These are phyloP conservation scores for Melanogrammus aeglefinus DNA, from an alignment of 2,797 vertebrate species.

Conservation along the genomic window DNA sequence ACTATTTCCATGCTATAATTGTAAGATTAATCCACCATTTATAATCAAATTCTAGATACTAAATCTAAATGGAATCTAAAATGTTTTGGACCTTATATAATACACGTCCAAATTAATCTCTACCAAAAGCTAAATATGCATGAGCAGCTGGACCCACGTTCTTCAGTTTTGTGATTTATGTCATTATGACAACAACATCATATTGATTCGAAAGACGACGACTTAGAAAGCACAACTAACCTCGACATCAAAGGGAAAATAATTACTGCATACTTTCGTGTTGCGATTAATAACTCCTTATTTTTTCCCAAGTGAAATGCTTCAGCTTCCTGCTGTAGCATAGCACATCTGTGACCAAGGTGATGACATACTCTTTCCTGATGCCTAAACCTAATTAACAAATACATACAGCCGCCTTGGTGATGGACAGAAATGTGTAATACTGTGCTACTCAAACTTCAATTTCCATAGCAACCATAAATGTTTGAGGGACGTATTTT, in stretches of 20 bases:
- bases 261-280: not conserved
- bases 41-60: not conserved
- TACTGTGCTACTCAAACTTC: slow-evolving; percentile 10
- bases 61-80: not conserved
- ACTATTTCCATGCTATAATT: not conserved
- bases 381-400: slow-evolving; percentile 29
- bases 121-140: not conserved
- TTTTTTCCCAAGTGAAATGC: slow-evolving; percentile 16
- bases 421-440: slow-evolving; percentile 8
- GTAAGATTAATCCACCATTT: not conserved
- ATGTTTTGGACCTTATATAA: not conserved
- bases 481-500: slow-evolving; percentile 5
- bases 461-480: slow-evolving; percentile 13
- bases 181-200: slow-evolving; percentile 1
- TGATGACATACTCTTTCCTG: slow-evolving; percentile 1
- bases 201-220: not conserved
- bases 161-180: not conserved
- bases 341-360: slow-evolving; percentile 19
- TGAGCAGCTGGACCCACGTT: not conserved
- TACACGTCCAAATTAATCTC: not conserved
- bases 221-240: not conserved
- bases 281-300: not conserved
- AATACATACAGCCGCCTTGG: slow-evolving; percentile 10
- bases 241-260: not conserved
- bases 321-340: not conserved